Conservation (phyloP, 2,888 invertebrate genomes). For the Meliscaeva auricollis region DNA sequence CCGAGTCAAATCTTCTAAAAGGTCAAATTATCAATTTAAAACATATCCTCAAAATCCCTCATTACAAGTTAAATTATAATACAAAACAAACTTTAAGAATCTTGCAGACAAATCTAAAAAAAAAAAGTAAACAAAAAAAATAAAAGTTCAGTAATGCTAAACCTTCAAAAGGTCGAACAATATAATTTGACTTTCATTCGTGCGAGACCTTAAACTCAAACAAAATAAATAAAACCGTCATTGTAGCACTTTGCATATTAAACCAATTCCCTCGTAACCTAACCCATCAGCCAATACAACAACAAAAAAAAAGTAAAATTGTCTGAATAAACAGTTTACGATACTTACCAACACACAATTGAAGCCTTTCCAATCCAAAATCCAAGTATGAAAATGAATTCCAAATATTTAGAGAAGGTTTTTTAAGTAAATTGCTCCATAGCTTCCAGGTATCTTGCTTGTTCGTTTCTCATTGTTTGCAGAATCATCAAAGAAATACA, state of each 20-base stretch:
- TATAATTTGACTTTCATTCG: not conserved
- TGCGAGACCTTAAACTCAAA: not conserved
- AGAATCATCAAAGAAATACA: slow-evolving; percentile 6
- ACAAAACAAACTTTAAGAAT: not conserved
- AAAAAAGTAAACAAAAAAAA: not conserved
- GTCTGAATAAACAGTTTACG: slow-evolving; percentile 59
- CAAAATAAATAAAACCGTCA: slow-evolving; percentile 23
- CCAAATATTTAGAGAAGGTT: slow-evolving; percentile 35
- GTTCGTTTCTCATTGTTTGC: not conserved
- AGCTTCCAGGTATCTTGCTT: slow-evolving; percentile 24
- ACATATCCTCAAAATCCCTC: too few species aligned
- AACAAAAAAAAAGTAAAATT: slow-evolving; percentile 15
- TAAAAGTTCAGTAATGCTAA: slow-evolving; percentile 14
- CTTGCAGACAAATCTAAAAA: slow-evolving; percentile 7
- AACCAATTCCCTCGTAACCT: slow-evolving; percentile 51
- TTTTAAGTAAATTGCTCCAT: slow-evolving; percentile 2
- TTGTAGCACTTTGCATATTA: slow-evolving; percentile 28
- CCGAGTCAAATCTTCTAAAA: too few species aligned
- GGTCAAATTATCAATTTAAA: too few species aligned
- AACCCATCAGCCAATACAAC: slow-evolving; percentile 16
- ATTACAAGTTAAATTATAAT: not conserved
- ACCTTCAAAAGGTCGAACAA: not conserved
- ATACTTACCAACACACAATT: slow-evolving; percentile 26
- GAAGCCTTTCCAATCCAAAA: slow-evolving; percentile 19
- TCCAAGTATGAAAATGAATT: slow-evolving; percentile 7